Evolutionary conservation across 2,888 invertebrate genomes (phyloP).

Genomic region (Polylopha cassiicola): DNA sequence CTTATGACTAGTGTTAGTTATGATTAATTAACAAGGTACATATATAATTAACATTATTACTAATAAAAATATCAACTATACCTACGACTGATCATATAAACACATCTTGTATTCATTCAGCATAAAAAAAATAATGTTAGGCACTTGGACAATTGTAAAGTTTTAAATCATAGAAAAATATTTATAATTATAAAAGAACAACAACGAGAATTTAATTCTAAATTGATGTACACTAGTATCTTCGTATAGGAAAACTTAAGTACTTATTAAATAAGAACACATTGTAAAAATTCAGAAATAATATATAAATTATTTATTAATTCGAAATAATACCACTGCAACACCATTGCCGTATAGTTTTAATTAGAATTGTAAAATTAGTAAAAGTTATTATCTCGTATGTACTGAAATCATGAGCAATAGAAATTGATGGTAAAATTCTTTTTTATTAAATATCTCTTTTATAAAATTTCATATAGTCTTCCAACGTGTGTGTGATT

Average conservation of each 20-base stretch:
- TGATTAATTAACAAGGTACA: constrained; percentile 24
- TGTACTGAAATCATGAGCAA: constrained; percentile 61
- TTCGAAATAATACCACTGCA: constrained; percentile 44
- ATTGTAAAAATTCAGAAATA: constrained; percentile 21
- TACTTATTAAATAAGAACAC: constrained; percentile 33
- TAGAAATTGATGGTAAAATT: constrained; percentile 44
- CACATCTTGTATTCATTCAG: constrained; percentile 46
- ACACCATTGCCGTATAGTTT: constrained; percentile 58
- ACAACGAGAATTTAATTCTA: constrained; percentile 76
- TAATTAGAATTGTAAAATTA: constrained; percentile 42
- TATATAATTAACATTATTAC: constrained; percentile 25
- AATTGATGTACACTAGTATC: constrained; percentile 63
- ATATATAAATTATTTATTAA: constrained; percentile 23
- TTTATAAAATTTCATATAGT: constrained; percentile 57
- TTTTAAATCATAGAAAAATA: constrained; percentile 22
- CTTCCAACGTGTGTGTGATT: constrained; percentile 70
- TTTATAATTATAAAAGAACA: constrained; percentile 40
- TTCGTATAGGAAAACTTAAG: constrained; percentile 30
- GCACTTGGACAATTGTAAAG: constrained; percentile 27
- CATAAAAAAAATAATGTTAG: constrained; percentile 35
- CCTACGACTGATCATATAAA: constrained; percentile 68
- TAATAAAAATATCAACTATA: constrained; percentile 41
- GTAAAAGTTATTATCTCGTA: constrained; percentile 32
- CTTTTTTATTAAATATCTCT: constrained; percentile 37
- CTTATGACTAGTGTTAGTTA: constrained; percentile 36